Evolutionary conservation across 2,113 vertebrate species (phyloP).

Genomic region (Rhombomys opimus): DNA sequence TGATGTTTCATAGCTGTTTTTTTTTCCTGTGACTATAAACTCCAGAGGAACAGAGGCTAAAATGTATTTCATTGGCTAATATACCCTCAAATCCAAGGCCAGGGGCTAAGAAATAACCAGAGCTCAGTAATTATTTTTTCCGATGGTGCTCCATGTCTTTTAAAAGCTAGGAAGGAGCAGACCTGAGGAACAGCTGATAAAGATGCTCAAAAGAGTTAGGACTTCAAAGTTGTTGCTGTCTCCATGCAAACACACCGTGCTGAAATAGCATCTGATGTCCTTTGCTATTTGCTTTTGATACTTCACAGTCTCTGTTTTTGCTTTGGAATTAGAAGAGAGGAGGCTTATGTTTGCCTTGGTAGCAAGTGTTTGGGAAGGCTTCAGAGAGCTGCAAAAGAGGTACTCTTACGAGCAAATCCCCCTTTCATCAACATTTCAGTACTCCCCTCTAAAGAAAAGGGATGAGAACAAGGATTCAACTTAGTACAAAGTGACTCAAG

Average conservation of each 20-base stretch:
- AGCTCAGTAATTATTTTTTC: background rate
- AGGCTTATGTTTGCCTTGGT: background rate
- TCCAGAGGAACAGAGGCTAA: background rate
- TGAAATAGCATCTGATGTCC: background rate
- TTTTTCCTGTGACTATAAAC: background rate
- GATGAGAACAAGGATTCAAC: background rate
- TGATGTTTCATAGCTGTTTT: background rate
- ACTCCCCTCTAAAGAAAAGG: background rate
- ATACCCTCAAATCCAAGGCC: background rate
- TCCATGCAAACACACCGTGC: background rate
- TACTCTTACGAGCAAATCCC: slow-evolving; percentile 9
- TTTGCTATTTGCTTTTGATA: slow-evolving; percentile 39
- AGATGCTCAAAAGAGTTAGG: background rate
- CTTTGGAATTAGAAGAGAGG: background rate
- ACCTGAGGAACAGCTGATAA: slow-evolving; percentile 1
- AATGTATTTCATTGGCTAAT: background rate
- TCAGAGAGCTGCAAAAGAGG: slow-evolving; percentile 1
- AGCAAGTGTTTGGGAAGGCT: slow-evolving; percentile 6
- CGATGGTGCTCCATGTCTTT: background rate
- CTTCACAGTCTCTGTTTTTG: background rate
- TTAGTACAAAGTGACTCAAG: slow-evolving; percentile 34
- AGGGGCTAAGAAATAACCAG: background rate
- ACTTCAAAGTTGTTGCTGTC: background rate
- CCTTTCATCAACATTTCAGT: slow-evolving; percentile 37
- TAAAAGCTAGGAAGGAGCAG: background rate